A percentile compares a stretch with the other conserved stretches of the same genome.
These are phyloP conservation scores for Formica exsecta DNA, from an alignment of 1,140 invertebrate genomes.

Conservation along the genomic window DNA sequence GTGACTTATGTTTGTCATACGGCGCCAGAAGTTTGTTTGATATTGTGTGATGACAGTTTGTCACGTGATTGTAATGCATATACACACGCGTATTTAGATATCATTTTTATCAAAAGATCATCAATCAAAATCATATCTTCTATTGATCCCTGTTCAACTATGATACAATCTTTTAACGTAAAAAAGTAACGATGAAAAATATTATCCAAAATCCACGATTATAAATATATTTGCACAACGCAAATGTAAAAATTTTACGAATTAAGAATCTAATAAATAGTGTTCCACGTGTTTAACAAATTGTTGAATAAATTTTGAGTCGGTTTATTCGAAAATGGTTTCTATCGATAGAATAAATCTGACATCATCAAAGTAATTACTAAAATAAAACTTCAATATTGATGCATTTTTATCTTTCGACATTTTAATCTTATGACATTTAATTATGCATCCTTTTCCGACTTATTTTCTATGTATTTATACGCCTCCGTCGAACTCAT, in stretches of 20 bases:
- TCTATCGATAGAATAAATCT: constrained; percentile 1
- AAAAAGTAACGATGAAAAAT: neutral
- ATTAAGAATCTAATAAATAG: neutral
- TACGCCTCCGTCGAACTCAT: neutral
- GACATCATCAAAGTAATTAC: neutral
- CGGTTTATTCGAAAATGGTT: neutral
- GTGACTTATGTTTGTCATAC: constrained; percentile 57
- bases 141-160: constrained; percentile 17
- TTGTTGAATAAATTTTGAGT: neutral
- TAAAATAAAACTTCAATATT: neutral
- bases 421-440: neutral
- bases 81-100: constrained; percentile 9
- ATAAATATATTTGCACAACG: too few species aligned
- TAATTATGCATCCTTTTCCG: constrained; percentile 14
- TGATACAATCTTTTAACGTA: neutral
- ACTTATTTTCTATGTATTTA: constrained; percentile 38
- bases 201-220: neutral
- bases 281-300: neutral
- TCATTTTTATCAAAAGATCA: neutral
- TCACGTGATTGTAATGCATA: constrained; percentile 34
- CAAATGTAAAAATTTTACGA: neutral
- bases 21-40: constrained; percentile 39
- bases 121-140: neutral
- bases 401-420: neutral
- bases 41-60: constrained; percentile 54